A percentile compares a stretch with the other conserved stretches of the same genome.
phyloP scores from a whole-genome alignment of 2,888 invertebrate genomes.

The Synanthedon formicaeformis region DNA sequence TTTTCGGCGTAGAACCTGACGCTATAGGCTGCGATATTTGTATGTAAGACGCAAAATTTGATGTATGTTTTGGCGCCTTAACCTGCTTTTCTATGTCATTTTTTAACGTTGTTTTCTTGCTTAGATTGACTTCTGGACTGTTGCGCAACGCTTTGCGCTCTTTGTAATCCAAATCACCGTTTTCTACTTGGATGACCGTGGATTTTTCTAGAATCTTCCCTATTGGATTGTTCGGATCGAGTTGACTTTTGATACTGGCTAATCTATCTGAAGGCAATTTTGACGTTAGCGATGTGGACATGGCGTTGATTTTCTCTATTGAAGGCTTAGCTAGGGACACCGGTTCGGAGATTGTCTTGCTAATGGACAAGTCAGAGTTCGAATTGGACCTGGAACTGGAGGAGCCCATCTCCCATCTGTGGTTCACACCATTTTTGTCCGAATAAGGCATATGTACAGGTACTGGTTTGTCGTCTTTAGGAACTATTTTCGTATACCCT shows the following conservation, averaged over 20 bases:
- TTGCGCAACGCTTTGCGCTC: conserved; percentile 29
- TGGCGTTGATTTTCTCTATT: conserved; percentile 34
- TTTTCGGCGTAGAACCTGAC: conserved; percentile 44
- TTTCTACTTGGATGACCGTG: conserved; percentile 59
- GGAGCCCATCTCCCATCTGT: conserved; percentile 42
- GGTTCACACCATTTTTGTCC: conserved; percentile 45
- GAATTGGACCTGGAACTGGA: conserved; percentile 49
- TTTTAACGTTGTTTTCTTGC: conserved; percentile 28
- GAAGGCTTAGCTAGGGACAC: conserved; percentile 43
- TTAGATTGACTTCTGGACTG: conserved; percentile 24
- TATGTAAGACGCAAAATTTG: conserved; percentile 74
- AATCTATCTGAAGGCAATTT: conserved; percentile 52
- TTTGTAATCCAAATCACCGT: conserved; percentile 39
- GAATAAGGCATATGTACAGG: conserved; percentile 55
- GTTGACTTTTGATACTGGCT: conserved; percentile 59
- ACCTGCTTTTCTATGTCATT: conserved; percentile 58
- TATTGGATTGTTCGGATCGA: conserved; percentile 64
- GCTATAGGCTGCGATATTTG: conserved; percentile 65
- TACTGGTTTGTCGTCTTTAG: conserved; percentile 56
- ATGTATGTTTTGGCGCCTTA: conserved; percentile 63
- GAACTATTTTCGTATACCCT: conserved; percentile 42
- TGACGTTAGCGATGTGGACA: conserved; percentile 46
- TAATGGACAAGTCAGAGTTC: conserved; percentile 54
- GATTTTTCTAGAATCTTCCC: conserved; percentile 66
- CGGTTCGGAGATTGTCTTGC: conserved; percentile 59